Percentiles rank a stretch among this genome's conserved stretches.
Evolutionary conservation across 2,797 vertebrate genomes (phyloP).

Genomic region (Pelochelys cantorii): DNA sequence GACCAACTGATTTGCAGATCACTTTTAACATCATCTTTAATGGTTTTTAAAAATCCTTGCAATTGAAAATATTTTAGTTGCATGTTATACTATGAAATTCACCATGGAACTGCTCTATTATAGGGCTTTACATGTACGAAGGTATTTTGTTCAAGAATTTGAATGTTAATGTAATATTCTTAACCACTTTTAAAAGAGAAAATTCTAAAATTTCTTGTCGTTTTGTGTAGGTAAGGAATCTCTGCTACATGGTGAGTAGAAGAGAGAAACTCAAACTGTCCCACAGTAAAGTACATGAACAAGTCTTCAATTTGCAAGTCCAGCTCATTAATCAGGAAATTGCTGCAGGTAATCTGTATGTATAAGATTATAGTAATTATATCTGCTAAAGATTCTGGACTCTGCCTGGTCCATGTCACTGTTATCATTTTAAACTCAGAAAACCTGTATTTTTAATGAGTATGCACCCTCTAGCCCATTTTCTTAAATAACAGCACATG

Average conservation of each 20-base stretch:
- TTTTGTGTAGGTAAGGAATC: conserved; percentile 90
- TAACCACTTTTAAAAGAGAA: neutral
- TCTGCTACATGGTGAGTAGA: conserved; percentile 99
- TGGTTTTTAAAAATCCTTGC: neutral
- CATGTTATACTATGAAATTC: neutral
- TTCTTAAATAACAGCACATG: neutral
- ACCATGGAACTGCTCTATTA: neutral
- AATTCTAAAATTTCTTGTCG: neutral
- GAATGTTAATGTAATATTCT: neutral
- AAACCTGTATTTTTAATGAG: neutral
- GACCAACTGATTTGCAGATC: neutral
- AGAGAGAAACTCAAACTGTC: conserved; percentile 97
- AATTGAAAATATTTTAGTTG: neutral
- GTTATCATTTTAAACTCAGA: neutral
- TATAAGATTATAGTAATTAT: neutral
- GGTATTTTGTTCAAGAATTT: neutral
- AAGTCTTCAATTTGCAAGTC: conserved; percentile 95
- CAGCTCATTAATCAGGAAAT: conserved; percentile 93
- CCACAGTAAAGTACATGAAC: conserved; percentile 95
- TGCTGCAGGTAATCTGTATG: conserved; percentile 86
- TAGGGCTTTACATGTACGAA: neutral
- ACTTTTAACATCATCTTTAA: neutral
- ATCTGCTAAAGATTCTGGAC: neutral
- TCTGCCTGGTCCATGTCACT: neutral
- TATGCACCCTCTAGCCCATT: neutral